Evolutionary conservation across 2,113 vertebrate genomes (phyloP).

Genomic region (Dicrurus megarhynchus): DNA sequence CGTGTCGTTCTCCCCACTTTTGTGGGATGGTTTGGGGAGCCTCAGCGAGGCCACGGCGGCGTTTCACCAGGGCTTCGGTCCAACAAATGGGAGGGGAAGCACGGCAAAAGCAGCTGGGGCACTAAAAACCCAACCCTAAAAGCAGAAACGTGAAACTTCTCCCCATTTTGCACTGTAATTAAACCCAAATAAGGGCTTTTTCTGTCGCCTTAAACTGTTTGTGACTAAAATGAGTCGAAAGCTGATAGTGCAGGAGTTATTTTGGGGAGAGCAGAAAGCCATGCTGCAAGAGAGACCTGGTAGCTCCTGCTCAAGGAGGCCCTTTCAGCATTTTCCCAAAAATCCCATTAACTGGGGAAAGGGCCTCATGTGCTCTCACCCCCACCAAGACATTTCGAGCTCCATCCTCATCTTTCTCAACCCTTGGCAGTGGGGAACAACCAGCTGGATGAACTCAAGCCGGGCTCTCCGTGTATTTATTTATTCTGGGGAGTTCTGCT

Average conservation of each 20-base stretch:
- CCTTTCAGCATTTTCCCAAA: not conserved
- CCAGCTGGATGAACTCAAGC: not conserved
- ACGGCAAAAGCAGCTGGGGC: not conserved
- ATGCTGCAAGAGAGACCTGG: accelerated
- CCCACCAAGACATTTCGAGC: not conserved
- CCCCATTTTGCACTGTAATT: accelerated
- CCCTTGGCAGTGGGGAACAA: not conserved
- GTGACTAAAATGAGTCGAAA: not conserved
- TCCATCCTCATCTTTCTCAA: not conserved
- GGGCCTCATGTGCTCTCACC: not conserved
- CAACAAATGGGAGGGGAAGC: accelerated
- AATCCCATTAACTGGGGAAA: not conserved
- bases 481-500: slow-evolving; percentile 6
- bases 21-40: not conserved
- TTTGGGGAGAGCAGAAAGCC: not conserved
- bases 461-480: not conserved
- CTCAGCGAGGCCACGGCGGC: accelerated
- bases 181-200: not conserved
- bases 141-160: not conserved
- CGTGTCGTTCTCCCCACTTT: not conserved
- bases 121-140: not conserved
- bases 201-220: not conserved
- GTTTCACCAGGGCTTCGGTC: not conserved
- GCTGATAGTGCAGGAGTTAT: accelerated
- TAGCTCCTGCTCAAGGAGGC: not conserved